Percentiles rank a stretch among this genome's conserved stretches.
phyloP scores from a whole-genome alignment of 2,113 vertebrate genomes.

The Lepisosteus osseus region DNA sequence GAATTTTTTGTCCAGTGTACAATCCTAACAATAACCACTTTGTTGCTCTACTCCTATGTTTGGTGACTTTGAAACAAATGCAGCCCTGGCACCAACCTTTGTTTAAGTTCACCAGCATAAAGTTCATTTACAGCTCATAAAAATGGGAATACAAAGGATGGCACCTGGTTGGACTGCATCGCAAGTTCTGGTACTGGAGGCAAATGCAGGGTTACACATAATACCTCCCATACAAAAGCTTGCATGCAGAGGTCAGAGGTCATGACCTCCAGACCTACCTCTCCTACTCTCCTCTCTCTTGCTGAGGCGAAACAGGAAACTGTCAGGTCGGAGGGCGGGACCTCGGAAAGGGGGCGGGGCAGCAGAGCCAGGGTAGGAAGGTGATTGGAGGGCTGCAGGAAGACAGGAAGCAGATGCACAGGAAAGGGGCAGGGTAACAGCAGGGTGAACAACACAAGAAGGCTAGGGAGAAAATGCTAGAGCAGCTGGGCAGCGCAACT shows the following conservation, averaged over 20 bases:
- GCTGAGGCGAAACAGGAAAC: constrained; percentile 83
- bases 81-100: too few relatives aligned
- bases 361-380: constrained; percentile 69
- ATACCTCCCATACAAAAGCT: not conserved
- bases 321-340: constrained; percentile 77
- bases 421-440: constrained; percentile 27
- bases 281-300: constrained; percentile 80
- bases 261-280: constrained; percentile 62
- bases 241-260: not conserved
- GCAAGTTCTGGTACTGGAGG: too few relatives aligned
- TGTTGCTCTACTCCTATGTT: too few relatives aligned
- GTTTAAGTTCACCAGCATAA: too few relatives aligned
- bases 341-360: constrained; percentile 65
- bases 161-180: too few relatives aligned
- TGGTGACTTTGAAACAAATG: too few relatives aligned
- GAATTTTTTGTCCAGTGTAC: too few relatives aligned
- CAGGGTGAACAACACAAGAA: not conserved
- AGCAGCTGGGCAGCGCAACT: not conserved
- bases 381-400: constrained; percentile 77
- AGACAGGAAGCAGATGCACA: constrained; percentile 28
- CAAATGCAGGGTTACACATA: too few relatives aligned
- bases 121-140: too few relatives aligned
- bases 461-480: not conserved
- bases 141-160: too few relatives aligned
- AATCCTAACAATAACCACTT: too few relatives aligned